These are phyloP conservation scores for Hypocryptadius cinnamomeus DNA, from an alignment of 2,113 vertebrate genomes.

Conservation along the genomic window DNA sequence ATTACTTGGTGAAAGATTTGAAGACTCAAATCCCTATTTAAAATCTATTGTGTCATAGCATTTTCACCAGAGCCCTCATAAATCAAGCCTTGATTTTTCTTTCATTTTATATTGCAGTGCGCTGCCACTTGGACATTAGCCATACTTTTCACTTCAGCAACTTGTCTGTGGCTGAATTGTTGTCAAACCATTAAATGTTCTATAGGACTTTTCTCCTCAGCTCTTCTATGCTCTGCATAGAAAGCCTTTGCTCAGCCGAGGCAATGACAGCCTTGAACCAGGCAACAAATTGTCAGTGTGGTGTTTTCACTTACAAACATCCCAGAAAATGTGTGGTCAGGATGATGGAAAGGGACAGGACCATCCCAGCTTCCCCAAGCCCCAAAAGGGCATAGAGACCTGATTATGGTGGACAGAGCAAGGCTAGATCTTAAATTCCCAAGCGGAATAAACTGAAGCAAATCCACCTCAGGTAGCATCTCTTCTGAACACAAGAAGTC, in stretches of 20 bases:
- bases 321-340: background rate
- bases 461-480: accelerated
- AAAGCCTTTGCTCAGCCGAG: background rate
- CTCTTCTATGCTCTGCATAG: background rate
- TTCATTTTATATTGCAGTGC: background rate
- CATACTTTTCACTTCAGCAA: slow-evolving; percentile 20
- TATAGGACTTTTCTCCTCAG: background rate
- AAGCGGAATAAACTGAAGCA: background rate
- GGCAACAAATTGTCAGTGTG: background rate
- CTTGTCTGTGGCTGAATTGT: background rate
- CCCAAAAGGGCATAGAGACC: background rate
- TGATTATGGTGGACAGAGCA: background rate
- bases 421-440: background rate
- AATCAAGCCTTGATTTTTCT: background rate
- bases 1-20: background rate
- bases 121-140: background rate
- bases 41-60: background rate
- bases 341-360: background rate
- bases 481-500: background rate
- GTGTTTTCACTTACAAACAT: background rate
- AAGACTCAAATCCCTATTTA: background rate
- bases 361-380: background rate
- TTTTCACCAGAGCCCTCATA: background rate
- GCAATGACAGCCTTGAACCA: background rate
- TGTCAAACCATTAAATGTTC: background rate